These are phyloP conservation scores for Sebastes elongatus DNA, from an alignment of 2,797 vertebrate genomes.

Conservation along the genomic window DNA sequence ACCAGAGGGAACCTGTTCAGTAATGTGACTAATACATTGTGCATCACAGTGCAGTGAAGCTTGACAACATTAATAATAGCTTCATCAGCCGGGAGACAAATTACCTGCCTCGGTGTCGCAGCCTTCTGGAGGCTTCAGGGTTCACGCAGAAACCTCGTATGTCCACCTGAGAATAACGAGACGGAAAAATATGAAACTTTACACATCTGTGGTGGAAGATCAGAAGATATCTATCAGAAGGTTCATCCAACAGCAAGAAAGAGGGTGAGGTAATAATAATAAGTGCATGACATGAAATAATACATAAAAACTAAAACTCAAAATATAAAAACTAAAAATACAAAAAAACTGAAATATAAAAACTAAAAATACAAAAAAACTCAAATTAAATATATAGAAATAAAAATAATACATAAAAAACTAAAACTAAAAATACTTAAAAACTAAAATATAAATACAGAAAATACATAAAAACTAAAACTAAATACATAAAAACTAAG, in stretches of 20 bases:
- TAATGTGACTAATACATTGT: constrained; percentile 53
- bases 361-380: too few species aligned
- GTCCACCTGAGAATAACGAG: constrained; percentile 16
- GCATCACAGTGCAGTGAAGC: constrained; percentile 39
- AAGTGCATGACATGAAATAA: too few species aligned
- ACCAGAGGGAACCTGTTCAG: constrained; percentile 42
- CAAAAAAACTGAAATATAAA: too few species aligned
- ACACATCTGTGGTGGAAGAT: not conserved
- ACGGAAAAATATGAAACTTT: not conserved
- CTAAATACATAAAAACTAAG: too few species aligned
- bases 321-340: too few species aligned
- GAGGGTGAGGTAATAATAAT: not conserved
- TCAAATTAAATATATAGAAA: too few species aligned
- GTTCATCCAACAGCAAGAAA: not conserved
- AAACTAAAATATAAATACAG: too few species aligned
- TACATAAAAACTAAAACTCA: too few species aligned
- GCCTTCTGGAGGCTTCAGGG: not conserved
- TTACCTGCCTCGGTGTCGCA: constrained; percentile 8
- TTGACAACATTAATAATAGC: constrained; percentile 68
- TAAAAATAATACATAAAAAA: too few species aligned
- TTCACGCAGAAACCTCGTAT: not conserved
- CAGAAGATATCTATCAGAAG: too few species aligned
- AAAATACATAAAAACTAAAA: too few species aligned
- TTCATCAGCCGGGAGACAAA: constrained; percentile 28
- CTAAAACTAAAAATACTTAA: too few species aligned